phyloP scores from a whole-genome alignment of 2,888 invertebrate genomes.

The Endotricha flammealis region DNA sequence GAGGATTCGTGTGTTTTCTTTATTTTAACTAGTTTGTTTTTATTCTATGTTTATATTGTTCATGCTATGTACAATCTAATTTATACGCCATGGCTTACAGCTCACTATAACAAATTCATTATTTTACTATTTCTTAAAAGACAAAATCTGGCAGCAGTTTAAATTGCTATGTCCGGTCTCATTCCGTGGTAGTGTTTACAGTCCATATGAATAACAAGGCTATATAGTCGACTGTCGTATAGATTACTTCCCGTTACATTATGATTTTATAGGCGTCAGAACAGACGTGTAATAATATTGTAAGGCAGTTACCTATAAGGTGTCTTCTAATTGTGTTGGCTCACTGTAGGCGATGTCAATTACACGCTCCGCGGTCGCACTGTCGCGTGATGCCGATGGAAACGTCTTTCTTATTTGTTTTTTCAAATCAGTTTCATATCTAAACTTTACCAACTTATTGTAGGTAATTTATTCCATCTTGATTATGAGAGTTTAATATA shows the following conservation, averaged over 20 bases:
- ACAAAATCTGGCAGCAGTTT: too few species aligned
- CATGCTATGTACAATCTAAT: too few species aligned
- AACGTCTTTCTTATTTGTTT: slow-evolving; percentile 40
- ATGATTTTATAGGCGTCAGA: slow-evolving; percentile 8
- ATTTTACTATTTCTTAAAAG: too few species aligned
- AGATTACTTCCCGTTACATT: slow-evolving; percentile 11
- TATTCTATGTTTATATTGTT: too few species aligned
- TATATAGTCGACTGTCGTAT: too few species aligned
- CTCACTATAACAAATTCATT: too few species aligned
- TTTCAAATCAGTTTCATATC: slow-evolving; percentile 40
- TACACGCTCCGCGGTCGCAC: slow-evolving; percentile 28
- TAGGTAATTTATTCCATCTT: slow-evolving; percentile 53
- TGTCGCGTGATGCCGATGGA: slow-evolving; percentile 25
- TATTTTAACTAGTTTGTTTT: too few species aligned
- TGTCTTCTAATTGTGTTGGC: slow-evolving; percentile 51
- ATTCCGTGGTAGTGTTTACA: too few species aligned
- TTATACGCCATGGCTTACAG: too few species aligned
- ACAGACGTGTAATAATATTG: slow-evolving; percentile 47
- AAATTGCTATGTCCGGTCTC: too few species aligned
- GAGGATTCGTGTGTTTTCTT: too few species aligned
- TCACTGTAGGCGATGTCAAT: slow-evolving; percentile 53
- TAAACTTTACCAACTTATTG: slow-evolving; percentile 37
- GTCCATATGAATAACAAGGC: neutral
- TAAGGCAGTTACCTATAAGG: too few species aligned
- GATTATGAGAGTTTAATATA: slow-evolving; percentile 53